A percentile compares a stretch with the other conserved stretches of the same genome.
Evolutionary conservation across 1,140 invertebrate species (phyloP).

Genomic region (Drosophila quadrilineata): DNA sequence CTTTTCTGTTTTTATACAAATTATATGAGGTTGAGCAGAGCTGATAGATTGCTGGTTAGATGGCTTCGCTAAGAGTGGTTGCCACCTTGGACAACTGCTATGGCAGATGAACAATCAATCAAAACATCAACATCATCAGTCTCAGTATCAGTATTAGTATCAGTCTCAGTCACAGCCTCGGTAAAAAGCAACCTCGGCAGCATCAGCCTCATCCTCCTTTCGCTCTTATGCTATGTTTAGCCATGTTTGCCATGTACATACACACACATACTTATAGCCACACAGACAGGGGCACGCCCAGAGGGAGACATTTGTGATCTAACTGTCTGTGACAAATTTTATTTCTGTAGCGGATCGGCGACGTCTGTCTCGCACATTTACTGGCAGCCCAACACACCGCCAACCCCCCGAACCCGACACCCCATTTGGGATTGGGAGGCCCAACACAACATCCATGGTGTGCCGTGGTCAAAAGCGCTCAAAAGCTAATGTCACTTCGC

Average conservation of each 20-base stretch:
- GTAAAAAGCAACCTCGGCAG: background rate
- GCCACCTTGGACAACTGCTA: constrained; percentile 53
- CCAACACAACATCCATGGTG: no score
- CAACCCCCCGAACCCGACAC: background rate
- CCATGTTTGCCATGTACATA: constrained; percentile 35
- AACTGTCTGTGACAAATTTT: constrained; percentile 78
- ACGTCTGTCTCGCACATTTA: constrained; percentile 31
- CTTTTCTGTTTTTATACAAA: no score
- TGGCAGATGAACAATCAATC: constrained; percentile 60
- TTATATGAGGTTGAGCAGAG: no score
- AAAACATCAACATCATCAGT: constrained; percentile 58
- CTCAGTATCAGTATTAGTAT: constrained; percentile 31
- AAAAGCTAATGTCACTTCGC: constrained; percentile 77
- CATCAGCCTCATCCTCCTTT: background rate
- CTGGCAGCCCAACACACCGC: background rate
- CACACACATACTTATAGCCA: constrained; percentile 25
- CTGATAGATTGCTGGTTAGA: no score
- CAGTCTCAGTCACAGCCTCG: no score
- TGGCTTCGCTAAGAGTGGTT: constrained; percentile 29
- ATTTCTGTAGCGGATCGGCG: constrained; percentile 73
- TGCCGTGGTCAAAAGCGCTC: constrained; percentile 24
- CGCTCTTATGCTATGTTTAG: constrained; percentile 53
- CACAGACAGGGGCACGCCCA: constrained; percentile 13
- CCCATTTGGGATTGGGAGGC: no score
- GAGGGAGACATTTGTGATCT: constrained; percentile 53